These are phyloP conservation scores for Alaudala cheleensis DNA, from an alignment of 2,113 vertebrate species.

Conservation along the genomic window DNA sequence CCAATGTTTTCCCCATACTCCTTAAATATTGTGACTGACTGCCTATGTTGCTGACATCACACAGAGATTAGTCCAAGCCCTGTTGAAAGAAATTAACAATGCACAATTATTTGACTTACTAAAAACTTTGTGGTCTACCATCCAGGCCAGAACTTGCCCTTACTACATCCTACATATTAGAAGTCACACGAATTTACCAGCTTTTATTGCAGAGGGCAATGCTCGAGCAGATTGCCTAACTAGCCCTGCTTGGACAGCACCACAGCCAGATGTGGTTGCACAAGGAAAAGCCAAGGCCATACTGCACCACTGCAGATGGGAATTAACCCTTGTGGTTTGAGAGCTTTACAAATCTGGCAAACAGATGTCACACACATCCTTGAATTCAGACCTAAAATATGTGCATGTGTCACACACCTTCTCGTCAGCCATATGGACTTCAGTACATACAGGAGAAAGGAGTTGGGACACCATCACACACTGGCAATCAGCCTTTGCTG, in stretches of 20 bases:
- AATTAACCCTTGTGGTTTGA: background rate
- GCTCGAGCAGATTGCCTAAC: background rate
- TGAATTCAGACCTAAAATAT: background rate
- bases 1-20: background rate
- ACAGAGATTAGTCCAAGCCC: background rate
- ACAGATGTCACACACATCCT: background rate
- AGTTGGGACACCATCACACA: background rate
- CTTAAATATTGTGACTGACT: background rate
- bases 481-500: background rate
- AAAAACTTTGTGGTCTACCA: background rate
- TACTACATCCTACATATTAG: background rate
- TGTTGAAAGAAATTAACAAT: background rate
- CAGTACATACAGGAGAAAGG: background rate
- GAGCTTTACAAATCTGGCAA: background rate
- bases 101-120: background rate
- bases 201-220: background rate
- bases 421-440: background rate
- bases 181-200: background rate
- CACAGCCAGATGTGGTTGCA: background rate
- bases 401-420: background rate
- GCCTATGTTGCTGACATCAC: background rate
- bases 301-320: background rate
- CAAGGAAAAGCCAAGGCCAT: background rate
- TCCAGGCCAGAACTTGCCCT: background rate
- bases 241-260: background rate